Percentiles rank a stretch among this genome's conserved stretches.
phyloP scores from a whole-genome alignment of 2,888 invertebrate genomes.

The Andrena fulva region DNA sequence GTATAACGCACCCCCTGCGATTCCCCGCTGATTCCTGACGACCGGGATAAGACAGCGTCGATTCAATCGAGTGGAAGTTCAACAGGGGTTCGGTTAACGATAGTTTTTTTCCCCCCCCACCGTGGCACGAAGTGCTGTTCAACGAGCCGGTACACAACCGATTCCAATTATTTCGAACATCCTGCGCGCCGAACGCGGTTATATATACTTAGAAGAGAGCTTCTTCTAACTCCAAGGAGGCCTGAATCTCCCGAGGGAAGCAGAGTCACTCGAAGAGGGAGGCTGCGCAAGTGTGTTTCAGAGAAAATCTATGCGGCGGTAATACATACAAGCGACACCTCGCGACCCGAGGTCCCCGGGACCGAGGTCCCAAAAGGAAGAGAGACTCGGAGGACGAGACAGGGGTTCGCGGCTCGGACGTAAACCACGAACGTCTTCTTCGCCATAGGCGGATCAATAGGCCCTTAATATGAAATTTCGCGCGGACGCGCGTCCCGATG shows the following conservation, averaged over 20 bases:
- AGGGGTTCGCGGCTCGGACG: constrained; percentile 44
- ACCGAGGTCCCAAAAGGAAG: not conserved
- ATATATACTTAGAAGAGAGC: not conserved
- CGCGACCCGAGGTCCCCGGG: not conserved
- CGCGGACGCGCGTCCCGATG: constrained; percentile 54
- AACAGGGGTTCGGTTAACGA: constrained; percentile 53
- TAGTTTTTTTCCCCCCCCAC: constrained; percentile 49
- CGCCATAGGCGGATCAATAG: constrained; percentile 63
- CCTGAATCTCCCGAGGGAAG: not conserved
- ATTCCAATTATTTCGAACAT: constrained; percentile 47
- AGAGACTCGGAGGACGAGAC: constrained; percentile 5
- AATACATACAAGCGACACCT: not conserved
- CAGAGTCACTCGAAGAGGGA: not conserved
- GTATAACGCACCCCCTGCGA: constrained; percentile 57
- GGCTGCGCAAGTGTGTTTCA: not conserved
- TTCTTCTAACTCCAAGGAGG: not conserved
- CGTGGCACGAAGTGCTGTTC: constrained; percentile 37
- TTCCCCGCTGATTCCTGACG: constrained; percentile 57
- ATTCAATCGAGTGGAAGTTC: constrained; percentile 71
- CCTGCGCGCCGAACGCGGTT: not conserved
- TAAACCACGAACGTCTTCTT: constrained; percentile 63
- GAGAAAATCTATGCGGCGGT: too few species aligned
- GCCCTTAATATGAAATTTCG: constrained; percentile 71
- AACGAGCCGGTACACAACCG: constrained; percentile 42
- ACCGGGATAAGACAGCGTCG: constrained; percentile 69